Evolutionary conservation across 2,113 vertebrate genomes (phyloP).

Genomic region (Empidonax traillii): DNA sequence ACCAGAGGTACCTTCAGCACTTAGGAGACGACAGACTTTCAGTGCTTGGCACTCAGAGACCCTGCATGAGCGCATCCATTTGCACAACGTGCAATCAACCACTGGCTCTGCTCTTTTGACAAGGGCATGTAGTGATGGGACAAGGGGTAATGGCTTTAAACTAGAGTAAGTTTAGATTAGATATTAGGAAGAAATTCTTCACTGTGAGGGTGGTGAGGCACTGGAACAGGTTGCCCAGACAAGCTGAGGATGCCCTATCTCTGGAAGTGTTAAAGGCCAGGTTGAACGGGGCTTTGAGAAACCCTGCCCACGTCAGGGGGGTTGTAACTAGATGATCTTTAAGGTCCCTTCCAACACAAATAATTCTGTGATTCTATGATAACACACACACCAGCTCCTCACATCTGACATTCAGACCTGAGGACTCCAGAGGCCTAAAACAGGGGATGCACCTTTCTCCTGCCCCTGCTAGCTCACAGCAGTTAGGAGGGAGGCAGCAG

Average conservation of each 20-base stretch:
- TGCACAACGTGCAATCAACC: fast-evolving
- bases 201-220: neutral
- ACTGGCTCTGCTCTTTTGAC: neutral
- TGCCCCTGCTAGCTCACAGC: neutral
- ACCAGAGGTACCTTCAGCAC: neutral
- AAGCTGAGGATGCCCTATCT: neutral
- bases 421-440: neutral
- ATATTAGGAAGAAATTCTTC: neutral
- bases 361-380: neutral
- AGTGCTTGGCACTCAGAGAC: neutral
- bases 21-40: neutral
- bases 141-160: neutral
- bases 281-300: neutral
- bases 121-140: neutral
- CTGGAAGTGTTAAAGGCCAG: neutral
- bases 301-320: neutral
- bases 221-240: neutral
- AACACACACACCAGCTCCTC: neutral
- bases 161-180: neutral
- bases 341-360: neutral
- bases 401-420: neutral
- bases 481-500: neutral
- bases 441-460: neutral
- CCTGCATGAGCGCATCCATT: neutral
- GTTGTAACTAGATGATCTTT: neutral